phyloP scores from a whole-genome alignment of 2,888 invertebrate genomes.

The Ochropleura leucogaster region DNA sequence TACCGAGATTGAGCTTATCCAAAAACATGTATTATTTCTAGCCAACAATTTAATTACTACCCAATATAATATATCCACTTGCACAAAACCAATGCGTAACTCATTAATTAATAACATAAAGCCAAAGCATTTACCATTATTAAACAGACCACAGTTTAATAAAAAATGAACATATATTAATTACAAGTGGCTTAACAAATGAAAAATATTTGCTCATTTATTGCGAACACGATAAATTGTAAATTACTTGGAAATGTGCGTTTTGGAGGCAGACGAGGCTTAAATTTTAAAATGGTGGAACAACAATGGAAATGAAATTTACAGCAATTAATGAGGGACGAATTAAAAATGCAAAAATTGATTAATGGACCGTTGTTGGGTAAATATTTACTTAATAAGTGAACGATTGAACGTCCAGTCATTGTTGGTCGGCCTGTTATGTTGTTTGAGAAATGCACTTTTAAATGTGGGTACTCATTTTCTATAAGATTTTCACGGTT shows the following conservation, averaged over 20 bases:
- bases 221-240: slow-evolving; percentile 89
- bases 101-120: slow-evolving; percentile 66
- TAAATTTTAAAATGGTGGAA: slow-evolving; percentile 86
- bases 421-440: slow-evolving; percentile 44
- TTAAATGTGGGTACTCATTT: slow-evolving; percentile 5
- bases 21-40: background rate
- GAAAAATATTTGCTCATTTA: slow-evolving; percentile 89
- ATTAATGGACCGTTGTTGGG: slow-evolving; percentile 86
- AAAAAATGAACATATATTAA: slow-evolving; percentile 85
- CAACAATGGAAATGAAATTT: slow-evolving; percentile 86
- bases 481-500: background rate
- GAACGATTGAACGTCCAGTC: slow-evolving; percentile 64
- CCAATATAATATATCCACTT: slow-evolving; percentile 26
- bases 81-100: slow-evolving; percentile 28
- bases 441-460: slow-evolving; percentile 27
- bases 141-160: slow-evolving; percentile 80
- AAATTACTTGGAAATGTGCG: slow-evolving; percentile 88
- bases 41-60: slow-evolving; percentile 38
- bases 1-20: background rate
- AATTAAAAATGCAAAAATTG: slow-evolving; percentile 90
- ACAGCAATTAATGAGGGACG: slow-evolving; percentile 88
- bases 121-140: slow-evolving; percentile 71
- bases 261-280: slow-evolving; percentile 78
- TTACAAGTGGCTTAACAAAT: slow-evolving; percentile 87
- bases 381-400: slow-evolving; percentile 86